A percentile compares a stretch with the other conserved stretches of the same genome.
phyloP scores from a whole-genome alignment of 2,888 invertebrate genomes.

The Hyposoter didymator region DNA sequence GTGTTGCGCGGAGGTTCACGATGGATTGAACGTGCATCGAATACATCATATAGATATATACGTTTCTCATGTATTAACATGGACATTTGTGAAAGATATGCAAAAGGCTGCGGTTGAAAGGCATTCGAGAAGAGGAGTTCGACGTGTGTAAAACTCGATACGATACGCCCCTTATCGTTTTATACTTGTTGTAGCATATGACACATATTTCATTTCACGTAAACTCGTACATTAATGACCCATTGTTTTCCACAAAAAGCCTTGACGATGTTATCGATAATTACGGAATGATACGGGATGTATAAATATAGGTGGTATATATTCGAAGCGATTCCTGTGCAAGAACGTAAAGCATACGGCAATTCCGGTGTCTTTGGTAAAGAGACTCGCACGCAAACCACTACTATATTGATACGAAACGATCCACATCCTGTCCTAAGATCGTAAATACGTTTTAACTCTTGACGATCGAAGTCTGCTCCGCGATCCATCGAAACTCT shows the following conservation, averaged over 20 bases:
- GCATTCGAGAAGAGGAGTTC: background rate
- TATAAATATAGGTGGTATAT: constrained; percentile 80
- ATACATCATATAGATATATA: constrained; percentile 43
- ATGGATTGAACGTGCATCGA: constrained; percentile 57
- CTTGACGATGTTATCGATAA: constrained; percentile 84
- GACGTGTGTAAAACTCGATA: background rate
- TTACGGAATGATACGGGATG: constrained; percentile 84
- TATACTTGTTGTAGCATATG: background rate
- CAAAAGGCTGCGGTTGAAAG: background rate
- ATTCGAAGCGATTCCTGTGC: constrained; percentile 72
- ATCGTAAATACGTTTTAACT: constrained; percentile 51
- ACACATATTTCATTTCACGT: constrained; percentile 51
- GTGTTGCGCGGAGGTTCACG: constrained; percentile 37
- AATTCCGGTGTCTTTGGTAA: constrained; percentile 45
- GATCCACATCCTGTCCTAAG: constrained; percentile 78
- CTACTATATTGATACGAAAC: constrained; percentile 80
- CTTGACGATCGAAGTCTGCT: background rate
- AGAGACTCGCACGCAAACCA: constrained; percentile 34
- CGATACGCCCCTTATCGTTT: background rate
- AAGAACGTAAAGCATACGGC: constrained; percentile 44
- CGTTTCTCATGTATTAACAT: background rate
- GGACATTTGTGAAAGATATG: constrained; percentile 12
- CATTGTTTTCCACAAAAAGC: constrained; percentile 83
- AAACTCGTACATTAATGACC: constrained; percentile 79
- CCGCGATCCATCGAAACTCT: constrained; percentile 14